Conservation (phyloP, 2,888 invertebrate species). For the Dioctria linearis region DNA sequence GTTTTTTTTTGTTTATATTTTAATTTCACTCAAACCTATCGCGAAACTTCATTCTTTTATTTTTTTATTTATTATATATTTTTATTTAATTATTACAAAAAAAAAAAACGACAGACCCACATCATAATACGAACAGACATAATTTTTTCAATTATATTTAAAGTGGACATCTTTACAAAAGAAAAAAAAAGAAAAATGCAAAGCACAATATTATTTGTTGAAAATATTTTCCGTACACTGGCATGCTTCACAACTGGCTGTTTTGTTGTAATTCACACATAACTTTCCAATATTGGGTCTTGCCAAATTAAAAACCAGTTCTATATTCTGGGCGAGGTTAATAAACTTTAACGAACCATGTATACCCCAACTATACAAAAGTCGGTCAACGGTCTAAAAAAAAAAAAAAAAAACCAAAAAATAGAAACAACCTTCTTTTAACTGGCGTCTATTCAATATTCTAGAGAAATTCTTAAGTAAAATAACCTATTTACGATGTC, state of each 20-base stretch:
- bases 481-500: slow-evolving; percentile 22
- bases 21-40: too few relatives aligned
- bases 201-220: too few relatives aligned
- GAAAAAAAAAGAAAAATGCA: too few relatives aligned
- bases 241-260: too few relatives aligned
- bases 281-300: slow-evolving; percentile 36
- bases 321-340: background rate
- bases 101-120: too few relatives aligned
- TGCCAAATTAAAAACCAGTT: slow-evolving; percentile 36
- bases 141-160: too few relatives aligned
- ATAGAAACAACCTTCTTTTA: background rate
- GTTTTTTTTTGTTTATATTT: too few relatives aligned
- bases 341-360: background rate
- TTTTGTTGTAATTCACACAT: slow-evolving; percentile 9
- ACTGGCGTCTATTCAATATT: slow-evolving; percentile 37
- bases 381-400: slow-evolving; percentile 42
- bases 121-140: background rate
- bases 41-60: too few relatives aligned
- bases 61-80: too few relatives aligned
- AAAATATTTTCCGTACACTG: too few relatives aligned
- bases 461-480: slow-evolving; percentile 26
- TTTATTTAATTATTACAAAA: too few relatives aligned
- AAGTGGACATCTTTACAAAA: too few relatives aligned
- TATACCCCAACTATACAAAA: background rate
- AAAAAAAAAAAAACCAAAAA: background rate